These are phyloP conservation scores for Perognathus longimembris DNA, from an alignment of 2,113 vertebrate species.

Conservation along the genomic window DNA sequence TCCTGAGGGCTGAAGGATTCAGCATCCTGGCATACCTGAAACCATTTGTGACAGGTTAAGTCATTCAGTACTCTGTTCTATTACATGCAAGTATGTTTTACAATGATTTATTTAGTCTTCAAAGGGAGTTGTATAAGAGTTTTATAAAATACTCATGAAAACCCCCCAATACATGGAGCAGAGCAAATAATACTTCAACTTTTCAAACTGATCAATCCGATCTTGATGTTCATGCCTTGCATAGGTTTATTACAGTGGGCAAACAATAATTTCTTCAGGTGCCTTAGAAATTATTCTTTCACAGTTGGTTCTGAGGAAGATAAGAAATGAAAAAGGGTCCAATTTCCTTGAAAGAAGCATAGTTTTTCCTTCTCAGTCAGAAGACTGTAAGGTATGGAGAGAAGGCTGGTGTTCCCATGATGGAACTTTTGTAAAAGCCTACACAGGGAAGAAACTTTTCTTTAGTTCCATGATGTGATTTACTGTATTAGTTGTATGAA, in stretches of 20 bases:
- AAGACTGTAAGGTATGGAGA: background rate
- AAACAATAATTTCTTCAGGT: background rate
- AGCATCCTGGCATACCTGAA: background rate
- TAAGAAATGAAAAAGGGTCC: background rate
- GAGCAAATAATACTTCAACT: background rate
- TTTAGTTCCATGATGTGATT: background rate
- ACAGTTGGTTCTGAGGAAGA: constrained; percentile 13
- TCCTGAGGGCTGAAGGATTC: background rate
- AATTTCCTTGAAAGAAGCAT: background rate
- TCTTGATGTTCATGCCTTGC: background rate
- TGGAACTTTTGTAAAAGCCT: background rate
- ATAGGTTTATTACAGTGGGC: background rate
- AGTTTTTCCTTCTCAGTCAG: background rate
- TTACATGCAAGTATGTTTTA: background rate
- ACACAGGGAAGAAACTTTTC: background rate
- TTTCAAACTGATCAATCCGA: background rate
- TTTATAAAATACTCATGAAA: background rate
- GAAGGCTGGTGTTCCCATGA: background rate
- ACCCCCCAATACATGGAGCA: background rate
- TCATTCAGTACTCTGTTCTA: background rate
- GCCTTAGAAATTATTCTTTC: background rate
- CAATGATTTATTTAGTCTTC: background rate
- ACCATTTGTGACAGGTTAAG: background rate
- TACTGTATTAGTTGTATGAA: background rate
- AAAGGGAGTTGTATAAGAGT: background rate